Evolutionary conservation across 2,888 invertebrate genomes (phyloP).

Genomic region (Caenorhabditis auriculariae): DNA sequence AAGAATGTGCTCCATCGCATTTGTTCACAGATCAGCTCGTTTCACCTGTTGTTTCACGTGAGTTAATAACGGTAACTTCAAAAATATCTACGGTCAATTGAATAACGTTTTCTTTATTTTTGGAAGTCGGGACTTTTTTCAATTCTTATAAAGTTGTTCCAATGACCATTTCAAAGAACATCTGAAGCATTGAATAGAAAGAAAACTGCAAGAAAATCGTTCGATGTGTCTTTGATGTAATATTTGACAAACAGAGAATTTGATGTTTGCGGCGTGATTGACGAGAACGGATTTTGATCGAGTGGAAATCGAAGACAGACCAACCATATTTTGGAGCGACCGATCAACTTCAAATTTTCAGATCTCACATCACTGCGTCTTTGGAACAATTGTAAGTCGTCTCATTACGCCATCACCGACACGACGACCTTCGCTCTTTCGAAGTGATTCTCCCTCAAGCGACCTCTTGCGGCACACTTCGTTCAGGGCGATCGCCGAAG

Average conservation of each 20-base stretch:
- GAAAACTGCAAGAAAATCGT: neutral
- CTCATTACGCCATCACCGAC: slow-evolving; percentile 43
- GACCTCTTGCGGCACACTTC: neutral
- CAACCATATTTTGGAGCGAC: too few relatives aligned
- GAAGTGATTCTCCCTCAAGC: slow-evolving; percentile 16
- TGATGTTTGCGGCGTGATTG: too few relatives aligned
- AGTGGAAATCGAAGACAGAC: too few relatives aligned
- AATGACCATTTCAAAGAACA: neutral
- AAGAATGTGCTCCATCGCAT: slow-evolving; percentile 41
- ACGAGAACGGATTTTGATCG: too few relatives aligned
- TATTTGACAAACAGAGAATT: too few relatives aligned
- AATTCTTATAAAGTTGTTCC: neutral
- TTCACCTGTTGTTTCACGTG: slow-evolving; percentile 21
- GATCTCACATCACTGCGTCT: slow-evolving; percentile 41
- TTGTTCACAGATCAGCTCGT: slow-evolving; percentile 38
- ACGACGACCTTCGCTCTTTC: slow-evolving; percentile 31
- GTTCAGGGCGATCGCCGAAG: slow-evolving; percentile 17
- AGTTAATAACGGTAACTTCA: too few relatives aligned
- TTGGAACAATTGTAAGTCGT: slow-evolving; percentile 47
- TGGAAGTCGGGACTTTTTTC: too few relatives aligned
- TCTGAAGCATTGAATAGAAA: neutral
- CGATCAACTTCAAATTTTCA: slow-evolving; percentile 4
- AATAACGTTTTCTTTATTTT: too few relatives aligned
- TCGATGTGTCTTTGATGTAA: too few relatives aligned
- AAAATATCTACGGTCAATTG: neutral